Evolutionary conservation across 1,140 invertebrate genomes (phyloP), one percentile per base, ranked within the genome.

Genomic region (Calephelis nemesis): DNA sequence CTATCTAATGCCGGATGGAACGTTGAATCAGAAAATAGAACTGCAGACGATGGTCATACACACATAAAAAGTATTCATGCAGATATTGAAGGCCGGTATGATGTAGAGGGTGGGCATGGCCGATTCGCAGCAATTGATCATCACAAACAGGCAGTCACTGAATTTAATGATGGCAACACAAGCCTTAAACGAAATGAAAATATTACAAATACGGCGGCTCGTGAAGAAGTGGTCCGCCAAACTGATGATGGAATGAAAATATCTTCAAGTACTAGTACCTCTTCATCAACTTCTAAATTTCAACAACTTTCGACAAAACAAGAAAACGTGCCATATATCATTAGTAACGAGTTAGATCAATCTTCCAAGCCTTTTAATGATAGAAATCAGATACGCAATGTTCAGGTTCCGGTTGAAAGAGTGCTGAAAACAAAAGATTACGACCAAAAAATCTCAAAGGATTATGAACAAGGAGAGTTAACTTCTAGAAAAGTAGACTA

Each of bases 81-180:
- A 65, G 85, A 91, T 76, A 89, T 90, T 63, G 86, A 90, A 40
- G 94, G 94, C 63, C 91, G 81, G 30, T 92, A 94, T 74, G 92
- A 94, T 77, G 92, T 95, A 15, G 93, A 94, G 67, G 93, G 93
- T 45, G 94, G 94, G 49, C 87, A 90, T 39, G 89, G 93, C 9
- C 91, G 93, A 68, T 95, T 94, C 74, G 91, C 93, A 13, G 94
- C 94, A 11, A 88, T 93, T 72, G 94, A 94, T 71, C 90, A 93
- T 74, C 92, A 94, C 74, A 88, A 87, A 47, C 88, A 93, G 65
- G 92, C 92, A 4, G 90, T 93, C 54, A 94, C 92, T 39, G 93
- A 93, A 71, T 93, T 95, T 81, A 93, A 94, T 48, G 94, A 95
- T 65, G 94, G 94, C 65, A 93, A 93, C 77, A 94, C 93, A 76